phyloP scores from a whole-genome alignment of 2,888 invertebrate genomes.

The Entomobrya multifasciata region DNA sequence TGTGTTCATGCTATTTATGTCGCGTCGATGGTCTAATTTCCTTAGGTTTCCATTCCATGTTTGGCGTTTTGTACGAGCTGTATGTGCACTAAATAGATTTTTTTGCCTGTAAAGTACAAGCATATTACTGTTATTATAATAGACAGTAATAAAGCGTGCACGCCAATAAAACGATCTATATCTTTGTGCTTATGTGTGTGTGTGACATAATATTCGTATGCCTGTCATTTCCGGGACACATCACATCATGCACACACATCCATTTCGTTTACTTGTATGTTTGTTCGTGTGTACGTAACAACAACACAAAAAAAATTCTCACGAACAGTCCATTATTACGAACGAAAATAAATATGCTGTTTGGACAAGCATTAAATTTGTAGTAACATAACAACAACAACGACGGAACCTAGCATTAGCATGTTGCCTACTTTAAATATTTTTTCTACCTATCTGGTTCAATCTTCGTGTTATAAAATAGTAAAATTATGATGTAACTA shows the following conservation, averaged over 20 bases:
- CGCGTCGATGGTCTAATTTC: too few relatives aligned
- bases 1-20: neutral
- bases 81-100: neutral
- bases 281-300: neutral
- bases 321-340: conserved; percentile 41
- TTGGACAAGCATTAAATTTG: conserved; percentile 37
- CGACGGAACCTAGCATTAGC: too few relatives aligned
- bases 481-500: too few relatives aligned
- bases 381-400: conserved; percentile 1
- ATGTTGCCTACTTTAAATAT: too few relatives aligned
- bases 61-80: too few relatives aligned
- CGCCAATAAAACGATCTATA: conserved; percentile 37
- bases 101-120: neutral
- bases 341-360: conserved; percentile 24
- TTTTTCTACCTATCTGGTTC: too few relatives aligned
- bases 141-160: conserved; percentile 5
- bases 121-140: neutral
- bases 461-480: too few relatives aligned
- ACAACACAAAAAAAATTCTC: conserved; percentile 28
- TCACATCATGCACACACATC: neutral
- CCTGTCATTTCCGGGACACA: conserved; percentile 48
- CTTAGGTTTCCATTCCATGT: too few relatives aligned
- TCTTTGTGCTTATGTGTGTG: neutral
- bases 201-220: conserved; percentile 54
- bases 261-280: too few relatives aligned